Evolutionary conservation across 2,888 invertebrate species (phyloP).

Genomic region (Noctua janthina): DNA sequence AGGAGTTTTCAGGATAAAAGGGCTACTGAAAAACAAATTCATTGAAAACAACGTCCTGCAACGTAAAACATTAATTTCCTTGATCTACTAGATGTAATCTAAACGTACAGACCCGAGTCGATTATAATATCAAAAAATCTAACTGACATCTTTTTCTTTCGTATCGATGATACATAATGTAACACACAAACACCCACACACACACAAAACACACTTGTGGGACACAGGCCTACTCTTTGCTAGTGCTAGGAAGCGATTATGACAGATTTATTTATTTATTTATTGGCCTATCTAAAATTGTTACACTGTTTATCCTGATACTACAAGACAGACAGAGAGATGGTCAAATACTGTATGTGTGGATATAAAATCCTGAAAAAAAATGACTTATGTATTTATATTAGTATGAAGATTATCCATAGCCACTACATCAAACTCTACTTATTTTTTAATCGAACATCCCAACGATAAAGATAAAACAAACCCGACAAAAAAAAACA

Average conservation of each 20-base stretch:
- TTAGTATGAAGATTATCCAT: background rate
- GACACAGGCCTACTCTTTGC: background rate
- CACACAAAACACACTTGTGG: background rate
- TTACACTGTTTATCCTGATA: too few species aligned
- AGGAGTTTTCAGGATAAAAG: too few species aligned
- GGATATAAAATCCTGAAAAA: background rate
- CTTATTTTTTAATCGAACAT: slow-evolving; percentile 15
- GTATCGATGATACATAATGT: background rate
- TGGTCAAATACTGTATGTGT: background rate
- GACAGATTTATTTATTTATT: background rate
- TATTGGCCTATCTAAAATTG: too few species aligned
- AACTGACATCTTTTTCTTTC: background rate
- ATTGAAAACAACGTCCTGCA: too few species aligned
- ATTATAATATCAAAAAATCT: background rate
- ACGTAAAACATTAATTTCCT: background rate
- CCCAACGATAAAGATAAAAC: slow-evolving; percentile 18
- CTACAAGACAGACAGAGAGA: background rate
- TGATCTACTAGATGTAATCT: background rate
- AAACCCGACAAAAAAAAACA: slow-evolving; percentile 10
- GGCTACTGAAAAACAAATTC: too few species aligned
- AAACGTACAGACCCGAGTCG: too few species aligned
- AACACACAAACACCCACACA: background rate
- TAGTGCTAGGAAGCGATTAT: background rate
- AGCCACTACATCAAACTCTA: slow-evolving; percentile 28
- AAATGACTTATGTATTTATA: background rate